Evolutionary conservation across 2,113 vertebrate genomes (phyloP), one percentile per base, ranked within the genome.

Genomic region (Procavia capensis): DNA sequence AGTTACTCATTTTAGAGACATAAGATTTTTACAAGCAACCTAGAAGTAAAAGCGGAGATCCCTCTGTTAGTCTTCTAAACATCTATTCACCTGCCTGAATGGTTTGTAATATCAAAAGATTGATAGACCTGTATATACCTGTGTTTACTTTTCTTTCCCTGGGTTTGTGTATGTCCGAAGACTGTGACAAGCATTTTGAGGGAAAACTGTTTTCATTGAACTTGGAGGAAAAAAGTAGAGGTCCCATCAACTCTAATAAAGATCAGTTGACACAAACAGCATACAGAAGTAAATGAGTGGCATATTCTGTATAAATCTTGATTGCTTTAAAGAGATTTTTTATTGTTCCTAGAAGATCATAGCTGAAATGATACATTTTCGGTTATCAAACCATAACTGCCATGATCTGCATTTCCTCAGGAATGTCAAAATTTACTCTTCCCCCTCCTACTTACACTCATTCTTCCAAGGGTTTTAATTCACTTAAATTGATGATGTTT

Each of bases 61-160:
- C 39, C 22, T 85, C 47, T 84, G 0, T 20, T 72, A 7, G 59
- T 82, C 20, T 87, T 70, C 39, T 79, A 90, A 84, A 74, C 14
- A 88, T 54, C 8, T 70, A n/a, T 87, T 83, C 43, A 9, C 47
- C 34, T 84, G 10, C 8, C n/a, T 70, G 61, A 85, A 43, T 41
- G 16, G 34, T 93, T 92, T 95, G 70, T 83, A 91, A 54, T 95
- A 91, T 74, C 43, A 96, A 95, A 94, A 85, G n/a, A 91, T 57
- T 88, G 84, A 95, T 83, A 85, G 74, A 79, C 89, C 27, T 85
- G 36, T 90, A 24, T 82, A 47, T 39, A 61, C 2, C 22, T 74
- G 34, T 91, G 57, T 92, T 95, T 92, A 82, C 50, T 92, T 91
- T 84, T 96, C 72, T 94, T 45, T 94, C 25, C 39, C 29, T 88